Percentiles rank a stretch among this genome's conserved stretches.
Conservation (phyloP, 2,113 vertebrate genomes). For the Hippopotamus amphibius region DNA sequence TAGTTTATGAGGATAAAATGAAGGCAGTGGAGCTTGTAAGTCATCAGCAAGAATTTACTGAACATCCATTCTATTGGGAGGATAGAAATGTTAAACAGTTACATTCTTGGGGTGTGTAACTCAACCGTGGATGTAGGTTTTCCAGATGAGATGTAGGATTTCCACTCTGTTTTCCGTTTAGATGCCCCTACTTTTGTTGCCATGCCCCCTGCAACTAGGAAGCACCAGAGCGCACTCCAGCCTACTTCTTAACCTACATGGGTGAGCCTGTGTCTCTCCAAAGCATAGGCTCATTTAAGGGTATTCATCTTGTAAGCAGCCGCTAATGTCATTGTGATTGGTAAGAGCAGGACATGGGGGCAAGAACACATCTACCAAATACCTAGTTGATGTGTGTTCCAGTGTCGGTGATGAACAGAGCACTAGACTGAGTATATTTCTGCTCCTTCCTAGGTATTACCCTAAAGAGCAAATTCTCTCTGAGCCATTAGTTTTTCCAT, state of each 20-base stretch:
- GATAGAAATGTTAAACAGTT: neutral
- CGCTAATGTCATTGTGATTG: neutral
- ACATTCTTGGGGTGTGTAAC: neutral
- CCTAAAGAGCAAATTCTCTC: neutral
- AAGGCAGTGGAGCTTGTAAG: neutral
- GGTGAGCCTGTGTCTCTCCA: constrained; percentile 37
- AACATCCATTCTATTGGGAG: neutral
- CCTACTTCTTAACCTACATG: neutral
- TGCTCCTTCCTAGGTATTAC: neutral
- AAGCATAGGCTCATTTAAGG: neutral
- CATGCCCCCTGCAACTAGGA: neutral
- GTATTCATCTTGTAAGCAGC: neutral
- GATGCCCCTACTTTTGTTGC: neutral
- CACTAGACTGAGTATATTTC: neutral
- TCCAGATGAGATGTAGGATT: neutral
- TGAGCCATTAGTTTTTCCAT: constrained; percentile 9
- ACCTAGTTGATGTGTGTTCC: neutral
- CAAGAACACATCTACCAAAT: neutral
- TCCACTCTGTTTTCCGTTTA: neutral
- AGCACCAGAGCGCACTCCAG: neutral
- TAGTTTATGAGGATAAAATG: neutral
- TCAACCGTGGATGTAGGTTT: neutral
- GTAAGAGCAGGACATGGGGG: neutral
- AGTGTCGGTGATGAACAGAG: neutral
- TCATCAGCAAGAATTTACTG: neutral